Base-by-base conservation (phyloP, 2,113 vertebrate species). In the Pyxicephalus adspersus region DNA sequence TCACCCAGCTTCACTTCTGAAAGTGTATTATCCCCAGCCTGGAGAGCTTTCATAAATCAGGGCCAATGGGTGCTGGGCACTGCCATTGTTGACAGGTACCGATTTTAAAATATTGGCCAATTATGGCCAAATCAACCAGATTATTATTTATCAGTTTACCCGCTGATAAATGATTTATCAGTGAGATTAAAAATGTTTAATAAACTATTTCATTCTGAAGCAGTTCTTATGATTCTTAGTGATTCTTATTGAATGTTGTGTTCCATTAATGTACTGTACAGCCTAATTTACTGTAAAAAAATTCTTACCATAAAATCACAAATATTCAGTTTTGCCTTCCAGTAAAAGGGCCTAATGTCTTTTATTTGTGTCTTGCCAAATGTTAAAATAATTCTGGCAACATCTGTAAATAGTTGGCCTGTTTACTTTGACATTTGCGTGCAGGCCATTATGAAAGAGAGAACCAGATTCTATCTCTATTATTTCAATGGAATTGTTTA, bases 361-460 rank as follows among this genome's bases (percentile, higher is more conserved):
- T 74, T 74, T 45, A 45, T 34, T 60, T 38, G 54, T 58, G 70
- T 73, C 70, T 57, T 20, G 71, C 71, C 71, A 74, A 74, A 74
- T 19, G 71, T 57, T 55, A 74, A 60, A 74, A 74, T 74, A 74
- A 60, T 29, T 60, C 71, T 74, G 71, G 55, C 71, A 74, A 58
- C 71, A 74, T 74, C 71, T 74, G 71, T 74, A 60, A 74, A 28
- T 34, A 60, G 71, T 74, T 74, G 71, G 71, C 71, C 54, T 74
- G 58, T 74, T 60, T 74, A 60, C 71, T 74, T 58, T 74, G 71
- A 74, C 71, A 74, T 74, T 54, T 74, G 71, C 60, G 71, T 31
- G 34, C 28, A 60, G 71, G 18, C 71, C 52, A 74, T 60, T 74
- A 55, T 74, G 71, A 58, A 74, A 74, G 16, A 74, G 29, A 74